Base-by-base conservation (phyloP, 2,113 vertebrate genomes). In the Tragelaphus strepsiceros region DNA sequence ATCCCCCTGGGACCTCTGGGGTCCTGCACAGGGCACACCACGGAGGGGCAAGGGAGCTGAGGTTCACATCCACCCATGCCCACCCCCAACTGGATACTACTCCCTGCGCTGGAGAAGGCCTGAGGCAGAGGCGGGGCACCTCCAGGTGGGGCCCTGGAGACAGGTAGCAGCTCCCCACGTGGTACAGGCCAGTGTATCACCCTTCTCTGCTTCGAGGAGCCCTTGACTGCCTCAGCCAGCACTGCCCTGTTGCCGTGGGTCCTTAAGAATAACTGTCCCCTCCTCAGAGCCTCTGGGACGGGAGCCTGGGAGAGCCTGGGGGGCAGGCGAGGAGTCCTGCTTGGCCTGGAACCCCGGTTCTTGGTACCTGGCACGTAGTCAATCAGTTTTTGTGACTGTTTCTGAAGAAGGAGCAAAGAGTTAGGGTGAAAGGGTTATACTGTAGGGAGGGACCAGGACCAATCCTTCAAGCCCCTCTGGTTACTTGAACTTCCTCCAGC, bases 61-160 rank as follows among this genome's bases (percentile, higher is more conserved):
- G 26, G 3, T 1, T 14, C 13, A 3, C 6, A 21, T 12, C 35
- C 24, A 5, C 67, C 43, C 3, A 11, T 2, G 4, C 53, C 13
- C 17, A 10, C 0, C 4, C 26, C 7, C 14, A 58, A 0, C 17
- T 5, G 13, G 39, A 58, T 5, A 4, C 14, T 2, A 2, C 13
- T 80, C 30, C 2, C 4, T 61, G 19, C 0, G 0, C 17, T 8
- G 22, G 56, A 62, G 46, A 35, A 39, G 62, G 46, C 67, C 64
- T 39, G 32, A 51, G 58, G 58, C 56, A 64, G 90, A 32, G 14
- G 24, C 14, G 15, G n/a, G 14, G 32, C 9, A 7, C 51, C 15
- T 51, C 58, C 6, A 19, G 53, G n/a, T 43, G 35, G 35, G 14
- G 35, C 22, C 62, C 49, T 49, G 15, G 58, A 22, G 24, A 21